Conservation (phyloP, 2,888 invertebrate species). For the Iselma pallidipennis region DNA sequence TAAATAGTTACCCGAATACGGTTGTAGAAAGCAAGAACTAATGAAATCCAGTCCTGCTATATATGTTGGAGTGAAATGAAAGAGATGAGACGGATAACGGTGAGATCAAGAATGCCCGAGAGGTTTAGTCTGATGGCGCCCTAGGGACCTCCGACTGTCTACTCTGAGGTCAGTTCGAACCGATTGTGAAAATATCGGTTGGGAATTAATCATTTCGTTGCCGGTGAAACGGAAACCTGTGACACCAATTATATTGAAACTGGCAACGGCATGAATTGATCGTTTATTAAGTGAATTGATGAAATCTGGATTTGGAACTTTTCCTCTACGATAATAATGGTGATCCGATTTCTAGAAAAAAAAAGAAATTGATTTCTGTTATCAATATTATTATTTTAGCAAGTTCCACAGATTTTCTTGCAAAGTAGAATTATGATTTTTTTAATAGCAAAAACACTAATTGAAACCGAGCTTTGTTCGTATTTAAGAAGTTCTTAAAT, state of each 20-base stretch:
- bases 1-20: background rate
- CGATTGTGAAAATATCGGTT: slow-evolving; percentile 28
- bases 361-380: background rate
- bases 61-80: slow-evolving; percentile 45
- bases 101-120: slow-evolving; percentile 44
- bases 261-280: slow-evolving; percentile 5
- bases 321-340: too few species aligned
- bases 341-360: background rate
- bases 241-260: slow-evolving; percentile 6
- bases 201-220: slow-evolving; percentile 22
- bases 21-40: background rate
- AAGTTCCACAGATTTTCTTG: too few species aligned
- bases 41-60: slow-evolving; percentile 9
- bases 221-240: slow-evolving; percentile 5
- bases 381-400: too few species aligned
- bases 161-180: slow-evolving; percentile 36
- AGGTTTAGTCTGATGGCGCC: slow-evolving; percentile 41
- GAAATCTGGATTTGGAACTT: background rate
- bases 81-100: slow-evolving; percentile 44
- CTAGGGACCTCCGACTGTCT: slow-evolving; percentile 33
- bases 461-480: background rate
- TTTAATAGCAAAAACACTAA: background rate
- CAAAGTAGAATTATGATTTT: too few species aligned
- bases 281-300: background rate
- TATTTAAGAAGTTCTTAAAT: background rate